These are phyloP conservation scores for Ennomos erosarius DNA, from an alignment of 2,888 invertebrate species.

Conservation along the genomic window DNA sequence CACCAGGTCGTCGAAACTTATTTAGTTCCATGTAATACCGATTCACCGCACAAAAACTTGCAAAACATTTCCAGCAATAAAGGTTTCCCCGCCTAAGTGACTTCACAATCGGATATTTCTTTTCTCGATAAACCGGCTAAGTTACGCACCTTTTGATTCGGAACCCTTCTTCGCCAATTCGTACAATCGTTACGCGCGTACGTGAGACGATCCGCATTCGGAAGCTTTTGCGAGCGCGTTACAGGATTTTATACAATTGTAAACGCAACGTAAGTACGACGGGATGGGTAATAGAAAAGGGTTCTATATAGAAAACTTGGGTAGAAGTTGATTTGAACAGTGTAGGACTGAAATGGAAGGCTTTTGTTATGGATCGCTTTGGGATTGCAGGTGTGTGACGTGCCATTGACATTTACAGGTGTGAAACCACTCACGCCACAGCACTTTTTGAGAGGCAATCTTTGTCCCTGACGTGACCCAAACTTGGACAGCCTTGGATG, in stretches of 20 bases:
- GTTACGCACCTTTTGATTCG: conserved; percentile 33
- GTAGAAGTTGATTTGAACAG: conserved; percentile 19
- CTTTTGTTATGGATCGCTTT: conserved; percentile 16
- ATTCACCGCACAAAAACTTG: conserved; percentile 11
- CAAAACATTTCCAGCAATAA: conserved; percentile 15
- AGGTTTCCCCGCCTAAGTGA: conserved; percentile 26
- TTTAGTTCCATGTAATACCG: not conserved
- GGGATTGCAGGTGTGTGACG: conserved; percentile 5
- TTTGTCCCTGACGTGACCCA: too few relatives aligned
- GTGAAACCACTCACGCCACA: too few relatives aligned
- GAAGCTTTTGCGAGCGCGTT: conserved; percentile 26
- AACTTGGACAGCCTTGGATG: too few relatives aligned
- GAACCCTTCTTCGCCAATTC: conserved; percentile 30
- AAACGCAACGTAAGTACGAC: conserved; percentile 32
- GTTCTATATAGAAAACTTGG: conserved; percentile 28
- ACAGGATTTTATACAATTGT: conserved; percentile 39
- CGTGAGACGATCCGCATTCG: conserved; percentile 35
- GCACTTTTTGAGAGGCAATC: too few relatives aligned
- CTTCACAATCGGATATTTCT: conserved; percentile 27
- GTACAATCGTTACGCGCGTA: conserved; percentile 37
- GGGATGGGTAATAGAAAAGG: conserved; percentile 38
- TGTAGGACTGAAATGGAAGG: conserved; percentile 9
- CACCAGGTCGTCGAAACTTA: too few relatives aligned
- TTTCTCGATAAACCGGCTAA: conserved; percentile 32
- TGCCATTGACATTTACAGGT: not conserved